Evolutionary conservation across 2,797 vertebrate genomes (phyloP), one percentile per base, ranked within the genome.

Genomic region (Pipistrellus nathusii): DNA sequence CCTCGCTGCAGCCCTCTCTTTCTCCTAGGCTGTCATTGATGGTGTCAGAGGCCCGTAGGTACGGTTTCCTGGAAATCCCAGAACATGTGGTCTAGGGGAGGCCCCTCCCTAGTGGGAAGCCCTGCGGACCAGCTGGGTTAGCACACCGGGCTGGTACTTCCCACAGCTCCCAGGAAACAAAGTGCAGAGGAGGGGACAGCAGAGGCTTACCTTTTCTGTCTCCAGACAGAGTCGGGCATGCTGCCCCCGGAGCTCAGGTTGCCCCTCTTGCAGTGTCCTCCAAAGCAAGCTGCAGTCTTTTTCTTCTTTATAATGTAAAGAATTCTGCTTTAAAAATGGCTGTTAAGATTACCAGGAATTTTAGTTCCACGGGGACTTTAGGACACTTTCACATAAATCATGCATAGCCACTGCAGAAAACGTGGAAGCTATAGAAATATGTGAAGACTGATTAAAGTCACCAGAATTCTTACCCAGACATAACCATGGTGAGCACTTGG

Each of bases 81-180:
- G 27, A 14, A 8, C 20, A 18, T 80, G 14, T 69, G 82, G 25
- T 69, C 4, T 13, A 38, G 11, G 38, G 71, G 30, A n/a, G 48
- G 95, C 84, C 66, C 73, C 57, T 96, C 51, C 30, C 89, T 55
- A 55, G 85, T 94, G 96, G 88, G 88, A 83, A 82, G 81, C 88
- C 97, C 84, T 0, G 17, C 75, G 69, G 86, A 91, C 81, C 81
- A 85, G 77, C 23, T 88, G 35, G 87, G 92, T 68, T 90, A 76
- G 78, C 96, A 94, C 91, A 96, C 93, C 93, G 97, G 94, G 2
- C 73, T 78, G 21, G 73, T 89, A 75, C 88, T 94, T 92, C 72
- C 80, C 57, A n/a, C 89, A 35, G 10, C 96, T 96, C 94, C 93
- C 93, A 93, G 97, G 94, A 98, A 96, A 96, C 96, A 97, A 97